These are phyloP conservation scores for Pandemis corylana DNA, from an alignment of 2,888 invertebrate species.

Conservation along the genomic window DNA sequence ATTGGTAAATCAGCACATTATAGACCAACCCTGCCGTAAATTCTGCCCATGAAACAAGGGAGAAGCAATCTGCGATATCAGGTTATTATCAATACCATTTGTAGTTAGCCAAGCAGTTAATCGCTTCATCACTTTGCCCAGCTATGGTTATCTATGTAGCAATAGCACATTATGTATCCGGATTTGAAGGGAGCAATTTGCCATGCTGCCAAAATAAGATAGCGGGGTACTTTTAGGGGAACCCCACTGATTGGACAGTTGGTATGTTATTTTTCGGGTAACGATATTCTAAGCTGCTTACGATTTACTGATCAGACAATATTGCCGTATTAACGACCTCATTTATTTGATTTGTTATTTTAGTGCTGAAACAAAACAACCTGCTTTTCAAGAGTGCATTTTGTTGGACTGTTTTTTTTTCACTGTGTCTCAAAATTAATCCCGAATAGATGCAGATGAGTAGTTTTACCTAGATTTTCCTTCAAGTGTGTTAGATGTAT, in stretches of 20 bases:
- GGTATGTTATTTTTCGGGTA: conserved; percentile 41
- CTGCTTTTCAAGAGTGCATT: not conserved
- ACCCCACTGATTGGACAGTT: conserved; percentile 37
- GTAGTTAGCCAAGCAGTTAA: conserved; percentile 70
- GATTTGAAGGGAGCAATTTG: conserved; percentile 74
- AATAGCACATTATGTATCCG: conserved; percentile 55
- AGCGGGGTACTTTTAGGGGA: conserved; percentile 51
- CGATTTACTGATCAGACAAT: conserved; percentile 24
- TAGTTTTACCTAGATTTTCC: too few relatives aligned
- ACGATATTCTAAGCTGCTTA: conserved; percentile 39
- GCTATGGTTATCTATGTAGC: conserved; percentile 56
- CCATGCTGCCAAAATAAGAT: conserved; percentile 70
- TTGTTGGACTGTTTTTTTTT: too few relatives aligned
- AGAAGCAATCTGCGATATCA: conserved; percentile 65
- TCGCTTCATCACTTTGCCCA: conserved; percentile 71
- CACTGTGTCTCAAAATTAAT: too few relatives aligned
- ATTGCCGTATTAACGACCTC: conserved; percentile 15
- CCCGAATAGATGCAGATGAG: too few relatives aligned
- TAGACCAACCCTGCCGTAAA: not conserved
- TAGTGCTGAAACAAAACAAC: not conserved
- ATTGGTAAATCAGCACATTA: not conserved
- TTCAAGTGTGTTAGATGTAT: too few relatives aligned
- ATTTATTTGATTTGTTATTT: conserved; percentile 19
- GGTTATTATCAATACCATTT: conserved; percentile 62
- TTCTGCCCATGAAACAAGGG: not conserved